Conservation (phyloP, 1,140 invertebrate species). For the Pemphigus obesinymphae region DNA sequence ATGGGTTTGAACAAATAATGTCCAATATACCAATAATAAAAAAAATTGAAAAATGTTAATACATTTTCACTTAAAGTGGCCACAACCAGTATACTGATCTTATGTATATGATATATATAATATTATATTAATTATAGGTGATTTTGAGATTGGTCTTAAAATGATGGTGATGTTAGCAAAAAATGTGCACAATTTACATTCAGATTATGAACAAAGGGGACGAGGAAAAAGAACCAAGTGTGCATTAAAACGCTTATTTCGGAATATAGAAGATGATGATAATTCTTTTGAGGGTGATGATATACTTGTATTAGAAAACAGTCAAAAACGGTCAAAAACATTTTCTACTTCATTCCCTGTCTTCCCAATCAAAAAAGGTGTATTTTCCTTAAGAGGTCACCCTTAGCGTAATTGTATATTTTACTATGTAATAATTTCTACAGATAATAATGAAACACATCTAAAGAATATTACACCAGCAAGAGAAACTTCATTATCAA, state of each 20-base stretch:
- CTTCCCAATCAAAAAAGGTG: neutral
- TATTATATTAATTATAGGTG: neutral
- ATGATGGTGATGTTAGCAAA: neutral
- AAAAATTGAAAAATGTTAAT: too few species aligned
- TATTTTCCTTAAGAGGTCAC: too few species aligned
- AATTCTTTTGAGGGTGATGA: neutral
- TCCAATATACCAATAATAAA: too few species aligned
- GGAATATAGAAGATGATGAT: neutral
- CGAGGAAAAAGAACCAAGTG: neutral
- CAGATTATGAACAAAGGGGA: neutral
- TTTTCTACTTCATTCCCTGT: neutral
- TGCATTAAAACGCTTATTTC: neutral
- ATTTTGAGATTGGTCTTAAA: neutral
- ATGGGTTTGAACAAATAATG: too few species aligned
- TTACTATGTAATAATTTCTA: neutral
- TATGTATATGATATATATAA: neutral
- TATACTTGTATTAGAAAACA: neutral
- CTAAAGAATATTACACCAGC: neutral
- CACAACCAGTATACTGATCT: too few species aligned
- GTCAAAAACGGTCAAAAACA: neutral
- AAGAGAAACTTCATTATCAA: neutral
- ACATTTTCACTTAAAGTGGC: too few species aligned
- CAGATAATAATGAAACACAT: neutral
- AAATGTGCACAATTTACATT: neutral
- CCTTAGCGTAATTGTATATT: too few species aligned